Evolutionary conservation across 2,113 vertebrate species (phyloP).

Genomic region (Neomonachus schauinslandi): DNA sequence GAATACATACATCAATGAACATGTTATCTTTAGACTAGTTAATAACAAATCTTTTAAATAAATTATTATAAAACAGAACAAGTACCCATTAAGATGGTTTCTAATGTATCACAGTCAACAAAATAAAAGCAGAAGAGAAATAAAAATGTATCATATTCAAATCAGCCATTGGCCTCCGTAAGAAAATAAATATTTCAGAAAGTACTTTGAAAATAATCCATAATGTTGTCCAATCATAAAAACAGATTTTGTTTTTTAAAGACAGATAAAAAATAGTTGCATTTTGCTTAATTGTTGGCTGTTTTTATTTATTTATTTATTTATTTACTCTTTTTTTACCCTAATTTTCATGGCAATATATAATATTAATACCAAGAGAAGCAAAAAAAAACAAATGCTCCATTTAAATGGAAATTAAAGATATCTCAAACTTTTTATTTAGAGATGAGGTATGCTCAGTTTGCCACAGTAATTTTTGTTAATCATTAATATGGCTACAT

Average conservation of each 20-base stretch:
- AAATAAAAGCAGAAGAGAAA: background rate
- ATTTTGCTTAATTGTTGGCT: background rate
- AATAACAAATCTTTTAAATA: background rate
- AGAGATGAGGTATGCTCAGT: background rate
- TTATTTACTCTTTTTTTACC: background rate
- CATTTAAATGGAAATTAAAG: background rate
- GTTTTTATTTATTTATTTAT: background rate
- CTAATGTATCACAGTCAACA: background rate
- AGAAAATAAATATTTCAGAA: conserved; percentile 42
- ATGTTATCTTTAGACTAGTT: background rate
- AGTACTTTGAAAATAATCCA: background rate
- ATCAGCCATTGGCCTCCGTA: background rate
- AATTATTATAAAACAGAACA: background rate
- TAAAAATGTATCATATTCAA: background rate
- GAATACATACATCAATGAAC: background rate
- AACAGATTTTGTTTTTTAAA: background rate
- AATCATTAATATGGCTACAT: background rate
- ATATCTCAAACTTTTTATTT: background rate
- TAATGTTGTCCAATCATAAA: background rate
- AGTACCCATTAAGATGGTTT: background rate
- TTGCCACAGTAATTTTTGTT: background rate
- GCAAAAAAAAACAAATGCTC: background rate
- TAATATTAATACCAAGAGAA: background rate
- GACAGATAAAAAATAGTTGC: background rate
- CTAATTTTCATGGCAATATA: background rate